phyloP scores from a whole-genome alignment of 2,113 vertebrate species.

The Podocnemis expansa region DNA sequence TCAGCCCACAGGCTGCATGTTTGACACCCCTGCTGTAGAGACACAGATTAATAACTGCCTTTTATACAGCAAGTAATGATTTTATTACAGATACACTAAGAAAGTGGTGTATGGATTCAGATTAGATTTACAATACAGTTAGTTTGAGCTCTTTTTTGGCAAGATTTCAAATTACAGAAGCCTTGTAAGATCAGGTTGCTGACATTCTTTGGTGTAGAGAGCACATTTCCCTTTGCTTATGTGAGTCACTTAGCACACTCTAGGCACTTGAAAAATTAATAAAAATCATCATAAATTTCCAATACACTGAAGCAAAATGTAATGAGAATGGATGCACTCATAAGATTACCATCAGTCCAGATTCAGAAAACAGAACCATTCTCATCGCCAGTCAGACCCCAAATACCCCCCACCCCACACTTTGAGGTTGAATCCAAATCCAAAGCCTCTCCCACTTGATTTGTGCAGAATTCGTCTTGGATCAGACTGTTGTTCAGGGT shows the following conservation, averaged over 20 bases:
- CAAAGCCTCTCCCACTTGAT: neutral
- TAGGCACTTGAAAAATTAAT: neutral
- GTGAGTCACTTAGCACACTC: neutral
- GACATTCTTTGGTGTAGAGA: neutral
- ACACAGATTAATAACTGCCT: neutral
- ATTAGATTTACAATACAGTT: neutral
- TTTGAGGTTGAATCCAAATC: neutral
- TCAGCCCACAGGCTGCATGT: too few species aligned
- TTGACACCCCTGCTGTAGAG: too few species aligned
- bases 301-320: neutral
- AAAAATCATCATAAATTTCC: neutral
- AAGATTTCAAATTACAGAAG: neutral
- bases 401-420: neutral
- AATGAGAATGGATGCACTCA: neutral
- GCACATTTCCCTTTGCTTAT: neutral
- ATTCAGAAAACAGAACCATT: neutral
- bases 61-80: neutral
- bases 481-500: neutral
- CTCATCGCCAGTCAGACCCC: neutral
- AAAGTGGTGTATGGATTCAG: neutral
- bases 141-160: neutral
- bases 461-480: neutral
- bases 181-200: neutral
- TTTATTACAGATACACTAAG: neutral
- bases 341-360: neutral